Evolutionary conservation across 2,797 vertebrate species (phyloP), one percentile per base, ranked within the genome.

Genomic region (Coreius guichenoti): DNA sequence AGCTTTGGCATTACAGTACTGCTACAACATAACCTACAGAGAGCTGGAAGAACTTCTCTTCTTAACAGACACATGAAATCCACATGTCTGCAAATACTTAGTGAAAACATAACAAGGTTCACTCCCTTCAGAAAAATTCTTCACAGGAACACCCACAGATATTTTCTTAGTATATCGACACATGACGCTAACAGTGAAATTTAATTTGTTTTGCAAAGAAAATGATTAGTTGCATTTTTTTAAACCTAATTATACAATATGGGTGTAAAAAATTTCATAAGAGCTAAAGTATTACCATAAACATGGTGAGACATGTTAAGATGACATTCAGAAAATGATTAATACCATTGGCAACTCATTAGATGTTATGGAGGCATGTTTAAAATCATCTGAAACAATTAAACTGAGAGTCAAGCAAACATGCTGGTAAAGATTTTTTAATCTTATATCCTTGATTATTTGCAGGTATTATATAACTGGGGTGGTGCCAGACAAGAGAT

Each of bases 71-170:
- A 80, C 23, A 43, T 5, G 16, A 65, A 54, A 49, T 77, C 47
- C 58, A 87, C 61, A 86, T 77, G 78, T 79, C 67, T 79, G 51
- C 17, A 86, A 69, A 23, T 84, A 21, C 31, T 84, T 47, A 47
- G 51, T 61, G 14, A 74, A 31, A 67, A 68, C 72, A 82, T 82
- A n/a, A n/a, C 12, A 39, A 23, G 12, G 68, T 87, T 74, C 81
- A 88, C 86, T 84, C 89, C 87, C 86, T 80, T 86, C n/a, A 33
- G 29, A 77, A 63, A n/a, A 43, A 84, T 45, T 73, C 6, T 49
- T 72, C 51, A 80, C 36, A 87, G 81, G 69, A 83, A 85, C 86
- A 86, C 87, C 84, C 84, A 83, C 19, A 86, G 43, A 56, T 33
- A 79, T 49, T 58, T 65, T 73, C 26, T 69, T 33, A 58, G 39